These are phyloP conservation scores for Aldrovandia affinis DNA, from an alignment of 2,797 vertebrate genomes.

Conservation along the genomic window DNA sequence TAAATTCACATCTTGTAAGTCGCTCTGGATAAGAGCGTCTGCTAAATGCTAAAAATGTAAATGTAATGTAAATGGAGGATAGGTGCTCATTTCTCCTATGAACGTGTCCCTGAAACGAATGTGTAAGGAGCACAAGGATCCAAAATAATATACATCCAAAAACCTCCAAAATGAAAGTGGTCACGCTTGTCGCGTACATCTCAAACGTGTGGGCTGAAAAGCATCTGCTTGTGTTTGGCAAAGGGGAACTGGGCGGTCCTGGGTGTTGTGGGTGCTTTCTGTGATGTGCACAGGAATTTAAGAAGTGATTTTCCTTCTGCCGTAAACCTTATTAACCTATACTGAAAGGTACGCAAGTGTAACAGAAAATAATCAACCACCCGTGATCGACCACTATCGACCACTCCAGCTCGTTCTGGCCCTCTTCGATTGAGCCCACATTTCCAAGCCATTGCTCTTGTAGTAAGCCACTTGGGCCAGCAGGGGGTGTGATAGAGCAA, in stretches of 20 bases:
- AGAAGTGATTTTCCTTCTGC: not conserved
- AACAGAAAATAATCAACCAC: not conserved
- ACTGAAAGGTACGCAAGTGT: not conserved
- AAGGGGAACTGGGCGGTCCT: not conserved
- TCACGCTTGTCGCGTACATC: not conserved
- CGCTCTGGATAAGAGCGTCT: no score
- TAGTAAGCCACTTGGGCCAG: not conserved
- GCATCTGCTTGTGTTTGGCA: not conserved
- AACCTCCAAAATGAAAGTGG: not conserved
- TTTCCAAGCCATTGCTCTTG: not conserved
- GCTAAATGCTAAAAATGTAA: no score
- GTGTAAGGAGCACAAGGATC: not conserved
- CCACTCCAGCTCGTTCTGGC: not conserved
- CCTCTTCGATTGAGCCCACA: conserved; percentile 21
- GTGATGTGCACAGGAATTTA: not conserved
- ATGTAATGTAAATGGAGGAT: no score
- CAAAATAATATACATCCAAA: not conserved
- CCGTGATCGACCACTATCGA: not conserved
- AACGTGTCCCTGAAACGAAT: no score
- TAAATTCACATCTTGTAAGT: no score
- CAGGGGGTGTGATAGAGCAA: not conserved
- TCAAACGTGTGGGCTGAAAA: not conserved
- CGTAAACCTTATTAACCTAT: not conserved
- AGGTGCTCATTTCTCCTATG: no score
- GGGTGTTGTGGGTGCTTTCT: not conserved